Evolutionary conservation across 2,888 invertebrate genomes (phyloP).

Genomic region (Melinaea marsaeus): DNA sequence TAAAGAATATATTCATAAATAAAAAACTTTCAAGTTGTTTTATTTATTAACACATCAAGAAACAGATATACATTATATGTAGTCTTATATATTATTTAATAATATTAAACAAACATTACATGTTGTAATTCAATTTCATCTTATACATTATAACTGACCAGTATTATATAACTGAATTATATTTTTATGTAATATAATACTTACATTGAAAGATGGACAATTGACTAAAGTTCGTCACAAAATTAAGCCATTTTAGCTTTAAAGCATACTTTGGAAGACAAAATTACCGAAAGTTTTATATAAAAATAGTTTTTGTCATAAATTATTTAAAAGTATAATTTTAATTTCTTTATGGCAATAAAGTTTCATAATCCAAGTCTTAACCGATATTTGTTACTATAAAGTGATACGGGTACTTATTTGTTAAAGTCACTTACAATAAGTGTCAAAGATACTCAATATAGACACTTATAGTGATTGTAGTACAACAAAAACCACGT

Average conservation of each 20-base stretch:
- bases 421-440: too few species aligned
- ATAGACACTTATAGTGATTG: too few species aligned
- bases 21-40: constrained; percentile 3
- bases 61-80: background rate
- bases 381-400: too few species aligned
- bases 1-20: constrained; percentile 1
- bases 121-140: too few species aligned
- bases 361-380: too few species aligned
- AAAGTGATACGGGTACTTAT: too few species aligned
- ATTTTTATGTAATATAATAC: too few species aligned
- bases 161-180: too few species aligned
- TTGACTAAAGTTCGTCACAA: background rate
- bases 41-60: constrained; percentile 8
- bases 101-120: background rate
- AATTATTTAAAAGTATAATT: background rate
- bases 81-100: background rate
- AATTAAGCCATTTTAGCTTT: background rate
- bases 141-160: too few species aligned
- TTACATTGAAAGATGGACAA: background rate
- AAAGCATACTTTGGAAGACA: constrained; percentile 1
- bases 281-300: background rate
- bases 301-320: background rate
- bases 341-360: background rate
- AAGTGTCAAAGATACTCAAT: too few species aligned
- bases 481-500: too few species aligned